Evolutionary conservation across 2,888 invertebrate species (phyloP).

Genomic region (Lasioglossum zephyrum): DNA sequence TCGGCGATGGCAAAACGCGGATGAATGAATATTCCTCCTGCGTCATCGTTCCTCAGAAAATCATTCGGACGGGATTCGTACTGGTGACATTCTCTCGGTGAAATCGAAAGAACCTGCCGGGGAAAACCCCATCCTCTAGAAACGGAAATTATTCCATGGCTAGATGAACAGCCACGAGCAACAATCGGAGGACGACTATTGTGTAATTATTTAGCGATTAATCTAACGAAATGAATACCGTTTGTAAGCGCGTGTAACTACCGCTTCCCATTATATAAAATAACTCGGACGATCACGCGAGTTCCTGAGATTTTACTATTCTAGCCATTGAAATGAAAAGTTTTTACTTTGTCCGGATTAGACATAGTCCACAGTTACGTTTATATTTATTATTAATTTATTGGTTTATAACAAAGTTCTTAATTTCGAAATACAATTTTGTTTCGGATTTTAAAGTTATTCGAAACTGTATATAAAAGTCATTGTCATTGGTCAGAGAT

Average conservation of each 20-base stretch:
- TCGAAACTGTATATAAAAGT: background rate
- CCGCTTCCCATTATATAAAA: background rate
- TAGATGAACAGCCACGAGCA: background rate
- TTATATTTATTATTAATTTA: background rate
- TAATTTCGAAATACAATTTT: background rate
- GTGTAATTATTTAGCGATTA: background rate
- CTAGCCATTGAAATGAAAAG: background rate
- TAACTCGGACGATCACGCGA: background rate
- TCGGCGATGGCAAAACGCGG: slow-evolving; percentile 25
- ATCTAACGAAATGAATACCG: background rate
- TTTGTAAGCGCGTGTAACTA: background rate
- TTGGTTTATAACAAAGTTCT: background rate
- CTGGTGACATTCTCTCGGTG: slow-evolving; percentile 1
- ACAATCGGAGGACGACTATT: background rate
- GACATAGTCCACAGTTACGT: background rate
- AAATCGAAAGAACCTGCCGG: background rate
- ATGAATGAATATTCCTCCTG: slow-evolving; percentile 16
- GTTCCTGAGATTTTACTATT: background rate
- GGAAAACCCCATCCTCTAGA: background rate
- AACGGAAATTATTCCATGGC: background rate
- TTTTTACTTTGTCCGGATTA: background rate
- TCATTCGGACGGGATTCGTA: background rate
- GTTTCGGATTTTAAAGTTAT: background rate
- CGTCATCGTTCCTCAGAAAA: background rate
- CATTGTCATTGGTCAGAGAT: background rate